Conservation (phyloP, 1,140 invertebrate species). For the Drosophila cardini region DNA sequence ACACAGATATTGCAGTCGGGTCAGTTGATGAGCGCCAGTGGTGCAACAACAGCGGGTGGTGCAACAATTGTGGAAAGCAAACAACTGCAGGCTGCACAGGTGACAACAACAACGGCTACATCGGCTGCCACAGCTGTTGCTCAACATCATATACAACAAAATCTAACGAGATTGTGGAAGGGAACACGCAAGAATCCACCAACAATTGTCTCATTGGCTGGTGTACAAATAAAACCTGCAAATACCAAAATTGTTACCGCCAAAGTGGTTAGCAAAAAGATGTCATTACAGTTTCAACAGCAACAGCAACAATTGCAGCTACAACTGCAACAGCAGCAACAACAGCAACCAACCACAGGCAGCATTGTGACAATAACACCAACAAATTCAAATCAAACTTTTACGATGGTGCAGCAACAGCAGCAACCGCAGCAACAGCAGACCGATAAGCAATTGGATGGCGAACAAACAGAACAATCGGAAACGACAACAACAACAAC, state of each 20-base stretch:
- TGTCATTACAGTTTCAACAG: slow-evolving; percentile 63
- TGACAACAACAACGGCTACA: slow-evolving; percentile 43
- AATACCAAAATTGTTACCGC: slow-evolving; percentile 77
- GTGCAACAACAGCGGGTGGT: slow-evolving; percentile 57
- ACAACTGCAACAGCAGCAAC: slow-evolving; percentile 85
- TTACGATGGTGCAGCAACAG: slow-evolving; percentile 58
- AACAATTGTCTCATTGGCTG: slow-evolving; percentile 77
- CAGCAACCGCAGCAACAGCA: slow-evolving; percentile 17
- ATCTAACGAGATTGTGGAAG: slow-evolving; percentile 69
- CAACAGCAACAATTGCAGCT: slow-evolving; percentile 81
- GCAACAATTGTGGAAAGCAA: slow-evolving; percentile 73
- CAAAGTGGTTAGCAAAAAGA: slow-evolving; percentile 77
- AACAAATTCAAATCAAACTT: slow-evolving; percentile 84
- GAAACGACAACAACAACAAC: not conserved
- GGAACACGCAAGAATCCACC: slow-evolving; percentile 71
- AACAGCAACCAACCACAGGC: slow-evolving; percentile 84
- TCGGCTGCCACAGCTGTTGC: slow-evolving; percentile 38
- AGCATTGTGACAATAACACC: slow-evolving; percentile 82
- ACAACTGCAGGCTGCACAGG: slow-evolving; percentile 51
- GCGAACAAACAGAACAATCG: slow-evolving; percentile 17
- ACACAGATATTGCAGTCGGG: slow-evolving; percentile 44
- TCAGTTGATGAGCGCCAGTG: slow-evolving; percentile 54
- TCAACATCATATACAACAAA: slow-evolving; percentile 54
- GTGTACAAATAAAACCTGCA: slow-evolving; percentile 76
- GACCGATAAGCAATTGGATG: slow-evolving; percentile 24